phyloP scores from a whole-genome alignment of 1,140 invertebrate species.

The Polyergus mexicanus region DNA sequence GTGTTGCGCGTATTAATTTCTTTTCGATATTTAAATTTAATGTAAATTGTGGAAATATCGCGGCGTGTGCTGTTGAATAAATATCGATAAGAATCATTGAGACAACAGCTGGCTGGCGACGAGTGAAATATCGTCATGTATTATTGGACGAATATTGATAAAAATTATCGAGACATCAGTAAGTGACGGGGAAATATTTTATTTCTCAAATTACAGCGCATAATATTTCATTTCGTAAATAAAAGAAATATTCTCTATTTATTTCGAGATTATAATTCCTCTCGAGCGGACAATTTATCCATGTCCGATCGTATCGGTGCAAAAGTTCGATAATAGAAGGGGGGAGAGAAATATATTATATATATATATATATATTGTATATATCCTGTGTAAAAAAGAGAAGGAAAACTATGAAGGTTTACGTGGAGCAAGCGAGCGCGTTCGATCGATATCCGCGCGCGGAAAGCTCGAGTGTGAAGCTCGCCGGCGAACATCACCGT shows the following conservation, averaged over 20 bases:
- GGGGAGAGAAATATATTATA: not conserved
- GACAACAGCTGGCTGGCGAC: not conserved
- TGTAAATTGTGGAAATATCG: not conserved
- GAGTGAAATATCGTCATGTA: conserved; percentile 13
- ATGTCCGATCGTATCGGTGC: not conserved
- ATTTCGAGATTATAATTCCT: not conserved
- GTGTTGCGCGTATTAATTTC: not conserved
- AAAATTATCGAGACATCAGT: not conserved
- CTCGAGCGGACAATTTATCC: not conserved
- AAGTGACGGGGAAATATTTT: not conserved
- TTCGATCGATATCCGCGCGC: conserved; percentile 70
- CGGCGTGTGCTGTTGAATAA: not conserved
- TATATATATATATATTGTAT: too few species aligned
- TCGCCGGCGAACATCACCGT: not conserved
- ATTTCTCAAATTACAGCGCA: not conserved
- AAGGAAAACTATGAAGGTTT: conserved; percentile 65
- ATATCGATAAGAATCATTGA: not conserved
- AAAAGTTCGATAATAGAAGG: not conserved
- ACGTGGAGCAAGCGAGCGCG: conserved; percentile 69
- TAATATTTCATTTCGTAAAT: not conserved
- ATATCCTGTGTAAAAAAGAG: not conserved
- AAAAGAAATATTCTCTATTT: not conserved
- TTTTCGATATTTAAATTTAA: not conserved
- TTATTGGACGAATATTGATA: conserved; percentile 18
- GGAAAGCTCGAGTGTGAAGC: not conserved